Evolutionary conservation across 2,113 vertebrate genomes (phyloP), one percentile per base, ranked within the genome.

Genomic region (Lepus europaeus): DNA sequence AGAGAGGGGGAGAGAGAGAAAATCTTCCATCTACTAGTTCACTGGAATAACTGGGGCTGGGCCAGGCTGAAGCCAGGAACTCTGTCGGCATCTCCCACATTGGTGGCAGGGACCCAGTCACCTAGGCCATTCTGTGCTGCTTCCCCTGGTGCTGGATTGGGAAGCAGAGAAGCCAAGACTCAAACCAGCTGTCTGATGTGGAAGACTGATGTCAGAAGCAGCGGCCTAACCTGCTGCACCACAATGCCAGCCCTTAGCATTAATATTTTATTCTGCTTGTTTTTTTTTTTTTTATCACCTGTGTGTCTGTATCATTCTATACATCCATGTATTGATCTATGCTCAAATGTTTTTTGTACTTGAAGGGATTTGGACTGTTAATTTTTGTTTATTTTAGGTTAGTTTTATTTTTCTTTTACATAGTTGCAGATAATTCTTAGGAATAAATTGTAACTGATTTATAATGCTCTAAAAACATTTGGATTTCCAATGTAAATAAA

Each of bases 401-500:
- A 73, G 27, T 80, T 95, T 86, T 93, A 70, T 70, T 84, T 92
- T 93, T 89, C 49, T 68, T 89, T 90, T 86, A 87, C 13, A 31
- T 95, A 61, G 6, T 80, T 82, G 17, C 22, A 91, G 53, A 53
- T 88, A 78, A 89, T 92, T 92, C 70, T 94, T 86, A 93, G 61
- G 29, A 93, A 78, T 89, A n/a, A 84, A 90, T 53, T 97, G 9
- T 77, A 89, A 87, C 39, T 90, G 33, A 87, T 95, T 8, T 87
- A 29, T 76, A 87, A 59, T 88, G 16, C 82, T 90, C 22, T 76
- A 45, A 79, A 89, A 87, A 89, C 27, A 91, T 82, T 66, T 79
- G 64, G 12, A 31, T 96, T 87, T 96, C 69, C 89, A 9, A 27
- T 89, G 19, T 79, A 84, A 96, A 23, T 96, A 97, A 84, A 91